These are phyloP conservation scores for Phyllotreta striolata DNA, from an alignment of 2,888 invertebrate genomes.

Conservation along the genomic window DNA sequence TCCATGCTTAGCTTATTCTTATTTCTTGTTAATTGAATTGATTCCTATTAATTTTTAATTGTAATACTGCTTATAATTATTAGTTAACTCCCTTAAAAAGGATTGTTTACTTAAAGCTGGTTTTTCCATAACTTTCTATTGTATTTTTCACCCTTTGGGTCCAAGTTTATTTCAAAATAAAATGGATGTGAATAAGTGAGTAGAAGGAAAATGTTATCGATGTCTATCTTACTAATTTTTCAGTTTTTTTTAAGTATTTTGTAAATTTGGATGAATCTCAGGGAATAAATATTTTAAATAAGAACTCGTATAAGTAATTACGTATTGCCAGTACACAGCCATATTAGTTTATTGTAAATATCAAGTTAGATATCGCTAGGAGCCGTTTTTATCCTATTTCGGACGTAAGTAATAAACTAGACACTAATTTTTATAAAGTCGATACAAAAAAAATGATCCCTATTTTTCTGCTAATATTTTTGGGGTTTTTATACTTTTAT, in stretches of 20 bases:
- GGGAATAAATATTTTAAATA: conserved; percentile 42
- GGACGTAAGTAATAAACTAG: conserved; percentile 29
- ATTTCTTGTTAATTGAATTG: too few species aligned
- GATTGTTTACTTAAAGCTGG: too few species aligned
- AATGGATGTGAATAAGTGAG: too few species aligned
- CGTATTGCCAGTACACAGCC: conserved; percentile 50
- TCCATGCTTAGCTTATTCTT: too few species aligned
- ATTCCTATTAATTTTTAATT: too few species aligned
- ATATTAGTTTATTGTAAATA: conserved; percentile 48
- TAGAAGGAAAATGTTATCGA: too few species aligned
- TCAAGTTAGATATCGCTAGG: conserved; percentile 20
- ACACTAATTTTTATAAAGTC: conserved; percentile 47
- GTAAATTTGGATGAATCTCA: conserved; percentile 41
- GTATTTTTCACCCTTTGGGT: too few species aligned
- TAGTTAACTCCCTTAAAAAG: too few species aligned
- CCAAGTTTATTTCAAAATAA: too few species aligned
- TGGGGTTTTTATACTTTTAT: conserved; percentile 60
- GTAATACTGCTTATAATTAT: too few species aligned
- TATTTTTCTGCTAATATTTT: conserved; percentile 59
- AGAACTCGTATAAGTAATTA: conserved; percentile 31
- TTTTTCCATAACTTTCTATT: too few species aligned
- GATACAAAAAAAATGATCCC: conserved; percentile 48
- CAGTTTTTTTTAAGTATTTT: neutral
- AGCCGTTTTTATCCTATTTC: conserved; percentile 26
- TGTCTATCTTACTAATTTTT: neutral